Evolutionary conservation across 2,113 vertebrate genomes (phyloP).

Genomic region (Mesitornis unicolor): DNA sequence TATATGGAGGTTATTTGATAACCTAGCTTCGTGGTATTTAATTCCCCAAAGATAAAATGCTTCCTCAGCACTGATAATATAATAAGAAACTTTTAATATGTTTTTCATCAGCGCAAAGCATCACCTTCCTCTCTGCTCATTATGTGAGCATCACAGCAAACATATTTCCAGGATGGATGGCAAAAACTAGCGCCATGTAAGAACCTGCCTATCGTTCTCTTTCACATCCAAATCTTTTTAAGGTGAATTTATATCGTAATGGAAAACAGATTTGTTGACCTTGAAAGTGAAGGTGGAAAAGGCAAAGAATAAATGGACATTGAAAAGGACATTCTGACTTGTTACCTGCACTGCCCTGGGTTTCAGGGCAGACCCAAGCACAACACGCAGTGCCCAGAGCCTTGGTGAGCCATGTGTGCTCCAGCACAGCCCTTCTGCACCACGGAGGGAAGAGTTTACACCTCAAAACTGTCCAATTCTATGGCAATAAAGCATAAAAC

Average conservation of each 20-base stretch:
- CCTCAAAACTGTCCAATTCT: background rate
- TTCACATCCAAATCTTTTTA: background rate
- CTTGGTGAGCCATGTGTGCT: too few species aligned
- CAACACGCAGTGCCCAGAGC: background rate
- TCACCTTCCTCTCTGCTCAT: background rate
- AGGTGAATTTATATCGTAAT: background rate
- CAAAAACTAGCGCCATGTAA: background rate
- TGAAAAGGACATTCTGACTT: too few species aligned
- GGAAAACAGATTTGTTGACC: background rate
- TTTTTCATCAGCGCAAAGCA: background rate
- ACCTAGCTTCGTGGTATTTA: background rate
- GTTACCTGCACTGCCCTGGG: background rate
- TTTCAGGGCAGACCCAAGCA: background rate
- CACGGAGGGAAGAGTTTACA: accelerated
- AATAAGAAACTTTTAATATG: background rate
- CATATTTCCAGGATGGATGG: background rate
- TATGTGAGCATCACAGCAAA: background rate
- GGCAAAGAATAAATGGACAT: background rate
- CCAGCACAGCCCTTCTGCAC: too few species aligned
- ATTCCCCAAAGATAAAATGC: background rate
- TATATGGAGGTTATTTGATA: background rate
- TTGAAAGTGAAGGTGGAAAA: background rate
- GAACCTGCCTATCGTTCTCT: background rate
- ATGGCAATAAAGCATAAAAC: accelerated
- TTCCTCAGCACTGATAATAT: background rate